A percentile compares a stretch with the other conserved stretches of the same genome.
phyloP scores from a whole-genome alignment of 1,140 invertebrate genomes.

The Micrasema minimum region DNA sequence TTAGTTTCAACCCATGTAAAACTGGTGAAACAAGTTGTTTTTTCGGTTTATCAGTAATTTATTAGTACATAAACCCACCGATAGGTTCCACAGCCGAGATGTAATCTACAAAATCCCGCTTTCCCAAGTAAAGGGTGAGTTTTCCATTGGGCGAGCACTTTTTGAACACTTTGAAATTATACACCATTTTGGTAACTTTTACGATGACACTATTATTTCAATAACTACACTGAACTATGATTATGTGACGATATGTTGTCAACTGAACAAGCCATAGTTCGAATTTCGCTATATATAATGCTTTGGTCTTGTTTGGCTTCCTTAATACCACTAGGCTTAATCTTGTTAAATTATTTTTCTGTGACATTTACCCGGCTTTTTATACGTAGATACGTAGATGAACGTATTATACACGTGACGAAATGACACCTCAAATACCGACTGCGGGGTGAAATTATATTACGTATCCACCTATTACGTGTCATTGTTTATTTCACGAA shows the following conservation, averaged over 20 bases:
- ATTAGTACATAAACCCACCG: constrained; percentile 70
- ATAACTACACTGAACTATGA: constrained; percentile 2
- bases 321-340: constrained; percentile 45
- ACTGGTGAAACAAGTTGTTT: neutral
- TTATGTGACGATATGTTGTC: constrained; percentile 1
- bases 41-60: neutral
- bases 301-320: constrained; percentile 49
- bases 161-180: constrained; percentile 94
- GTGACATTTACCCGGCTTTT: constrained; percentile 42
- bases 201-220: neutral
- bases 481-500: too few relatives aligned
- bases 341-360: constrained; percentile 53
- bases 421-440: neutral
- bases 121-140: constrained; percentile 93
- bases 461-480: neutral
- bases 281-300: constrained; percentile 48
- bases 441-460: neutral
- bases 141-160: constrained; percentile 95
- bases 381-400: neutral
- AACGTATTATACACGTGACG: constrained; percentile 30
- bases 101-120: constrained; percentile 96
- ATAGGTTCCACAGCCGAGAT: constrained; percentile 92
- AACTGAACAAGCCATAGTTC: constrained; percentile 23
- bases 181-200: constrained; percentile 74
- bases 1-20: too few relatives aligned